A percentile compares a stretch with the other conserved stretches of the same genome.
phyloP scores from a whole-genome alignment of 2,888 invertebrate genomes.

The Pardosa pseudoannulata region DNA sequence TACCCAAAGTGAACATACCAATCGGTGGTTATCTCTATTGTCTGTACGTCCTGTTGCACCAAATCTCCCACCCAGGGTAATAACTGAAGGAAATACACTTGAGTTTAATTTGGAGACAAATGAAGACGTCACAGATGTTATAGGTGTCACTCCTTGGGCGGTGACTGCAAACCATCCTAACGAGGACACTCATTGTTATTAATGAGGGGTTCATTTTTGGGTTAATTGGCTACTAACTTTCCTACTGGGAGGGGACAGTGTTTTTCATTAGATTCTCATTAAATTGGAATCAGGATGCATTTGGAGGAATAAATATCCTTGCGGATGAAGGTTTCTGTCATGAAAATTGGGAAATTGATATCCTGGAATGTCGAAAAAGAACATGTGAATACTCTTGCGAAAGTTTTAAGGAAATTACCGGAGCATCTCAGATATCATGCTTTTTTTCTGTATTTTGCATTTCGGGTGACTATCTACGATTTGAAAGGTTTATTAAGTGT shows the following conservation, averaged over 20 bases:
- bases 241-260: constrained; percentile 20
- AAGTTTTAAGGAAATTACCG: too few relatives aligned
- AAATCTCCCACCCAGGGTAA: background rate
- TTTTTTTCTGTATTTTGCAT: too few relatives aligned
- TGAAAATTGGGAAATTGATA: too few relatives aligned
- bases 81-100: constrained; percentile 32
- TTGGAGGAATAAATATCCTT: background rate
- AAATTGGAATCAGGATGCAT: constrained; percentile 13
- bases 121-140: constrained; percentile 65
- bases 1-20: too few relatives aligned
- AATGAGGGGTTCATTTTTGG: constrained; percentile 61
- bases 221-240: constrained; percentile 65
- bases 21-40: background rate
- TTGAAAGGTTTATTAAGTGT: too few relatives aligned
- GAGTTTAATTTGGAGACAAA: constrained; percentile 28
- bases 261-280: constrained; percentile 40
- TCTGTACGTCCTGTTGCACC: background rate
- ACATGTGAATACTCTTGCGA: too few relatives aligned
- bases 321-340: background rate
- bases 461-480: too few relatives aligned
- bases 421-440: too few relatives aligned
- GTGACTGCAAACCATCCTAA: constrained; percentile 60
- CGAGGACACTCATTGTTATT: constrained; percentile 70
- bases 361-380: too few relatives aligned
- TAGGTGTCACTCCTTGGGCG: constrained; percentile 54